Evolutionary conservation across 2,797 vertebrate genomes (phyloP).

Genomic region (Cuculus canorus): DNA sequence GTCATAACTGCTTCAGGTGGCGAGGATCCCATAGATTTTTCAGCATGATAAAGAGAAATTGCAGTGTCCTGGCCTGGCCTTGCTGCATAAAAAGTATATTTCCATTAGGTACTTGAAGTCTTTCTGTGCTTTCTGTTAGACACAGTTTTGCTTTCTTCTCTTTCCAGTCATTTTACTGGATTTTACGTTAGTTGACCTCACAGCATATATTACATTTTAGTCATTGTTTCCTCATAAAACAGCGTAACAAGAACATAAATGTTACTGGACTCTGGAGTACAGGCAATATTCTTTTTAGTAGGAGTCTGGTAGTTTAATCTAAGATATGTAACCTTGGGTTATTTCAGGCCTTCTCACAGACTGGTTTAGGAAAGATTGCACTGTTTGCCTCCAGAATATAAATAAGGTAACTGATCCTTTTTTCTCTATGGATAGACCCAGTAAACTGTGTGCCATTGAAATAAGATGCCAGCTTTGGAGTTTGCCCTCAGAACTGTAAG

Average conservation of each 20-base stretch:
- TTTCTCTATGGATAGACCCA: neutral
- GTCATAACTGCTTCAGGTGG: neutral
- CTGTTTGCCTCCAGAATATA: neutral
- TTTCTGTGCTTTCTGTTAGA: neutral
- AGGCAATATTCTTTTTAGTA: neutral
- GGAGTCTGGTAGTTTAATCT: neutral
- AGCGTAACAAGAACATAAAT: neutral
- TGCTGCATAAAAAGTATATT: neutral
- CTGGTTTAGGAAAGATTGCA: neutral
- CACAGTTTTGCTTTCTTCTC: neutral
- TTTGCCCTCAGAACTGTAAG: neutral
- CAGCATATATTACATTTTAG: neutral
- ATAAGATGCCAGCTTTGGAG: neutral
- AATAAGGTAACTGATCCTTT: neutral
- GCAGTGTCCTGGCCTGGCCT: neutral
- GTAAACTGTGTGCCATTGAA: neutral
- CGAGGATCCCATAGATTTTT: neutral
- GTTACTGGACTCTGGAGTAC: neutral
- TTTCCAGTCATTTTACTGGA: neutral
- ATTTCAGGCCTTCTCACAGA: neutral
- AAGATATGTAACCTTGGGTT: neutral
- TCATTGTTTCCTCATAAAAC: neutral
- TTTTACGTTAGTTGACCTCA: neutral
- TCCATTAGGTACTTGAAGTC: neutral
- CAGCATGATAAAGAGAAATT: neutral